Evolutionary conservation across 1,140 invertebrate genomes (phyloP).

Genomic region (Zaprionus ornatus): DNA sequence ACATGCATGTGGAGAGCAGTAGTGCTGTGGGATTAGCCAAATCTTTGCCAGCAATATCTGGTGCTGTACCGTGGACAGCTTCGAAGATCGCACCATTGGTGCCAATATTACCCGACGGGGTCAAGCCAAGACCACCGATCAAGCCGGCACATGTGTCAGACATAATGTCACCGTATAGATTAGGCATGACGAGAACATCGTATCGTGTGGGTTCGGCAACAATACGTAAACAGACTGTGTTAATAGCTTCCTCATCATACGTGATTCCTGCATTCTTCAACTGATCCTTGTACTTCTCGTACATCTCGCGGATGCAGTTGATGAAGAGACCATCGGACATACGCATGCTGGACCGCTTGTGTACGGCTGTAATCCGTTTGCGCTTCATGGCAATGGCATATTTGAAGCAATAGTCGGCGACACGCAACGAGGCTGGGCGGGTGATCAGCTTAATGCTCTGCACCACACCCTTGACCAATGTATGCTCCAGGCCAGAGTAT

Average conservation of each 20-base stretch:
- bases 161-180: conserved; percentile 99
- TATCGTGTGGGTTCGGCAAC: conserved; percentile 97
- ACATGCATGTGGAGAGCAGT: conserved; percentile 98
- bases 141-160: conserved; percentile 99
- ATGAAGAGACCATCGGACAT: conserved; percentile 99
- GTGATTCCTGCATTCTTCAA: conserved; percentile 90
- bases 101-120: conserved; percentile 99
- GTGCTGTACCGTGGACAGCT: conserved; percentile 99
- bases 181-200: conserved; percentile 99
- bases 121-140: conserved; percentile 98
- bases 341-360: conserved; percentile 99
- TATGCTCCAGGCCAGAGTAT: conserved; percentile 99
- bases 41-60: conserved; percentile 99
- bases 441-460: conserved; percentile 99
- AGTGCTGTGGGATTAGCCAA: conserved; percentile 99
- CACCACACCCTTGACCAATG: conserved; percentile 99
- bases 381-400: conserved; percentile 98
- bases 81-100: conserved; percentile 98
- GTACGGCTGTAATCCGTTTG: conserved; percentile 97
- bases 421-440: conserved; percentile 96
- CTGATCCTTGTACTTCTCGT: conserved; percentile 89
- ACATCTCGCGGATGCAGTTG: conserved; percentile 96
- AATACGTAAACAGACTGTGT: conserved; percentile 99
- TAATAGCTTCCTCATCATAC: conserved; percentile 98
- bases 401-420: conserved; percentile 99